Evolutionary conservation across 2,113 vertebrate genomes (phyloP), one percentile per base, ranked within the genome.

Genomic region (Rhinopomastus cyanomelas): DNA sequence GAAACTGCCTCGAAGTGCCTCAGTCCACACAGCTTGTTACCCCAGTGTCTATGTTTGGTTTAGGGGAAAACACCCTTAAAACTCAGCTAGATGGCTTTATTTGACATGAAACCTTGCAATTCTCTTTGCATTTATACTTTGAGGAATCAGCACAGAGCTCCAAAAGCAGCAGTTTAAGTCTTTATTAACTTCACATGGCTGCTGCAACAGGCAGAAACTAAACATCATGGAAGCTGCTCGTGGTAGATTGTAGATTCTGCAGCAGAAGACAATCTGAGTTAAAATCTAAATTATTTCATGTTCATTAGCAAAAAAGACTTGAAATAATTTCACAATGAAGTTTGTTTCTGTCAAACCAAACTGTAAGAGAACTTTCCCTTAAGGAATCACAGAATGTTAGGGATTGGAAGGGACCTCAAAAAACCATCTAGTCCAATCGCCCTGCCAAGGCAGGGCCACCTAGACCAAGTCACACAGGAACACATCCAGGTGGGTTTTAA

Each of bases 281-380:
- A 13, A 30, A 78, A 16, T 3, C 3, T 5, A 4, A 1, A 49
- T 42, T 0, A 1, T 6, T 56, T 14, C 0, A 6, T 6, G 37
- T 16, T 14, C 1, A 15, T 34, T 36, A 17, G 26, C 6, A 81
- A 72, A 55, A 56, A 15, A 11, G 25, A 0, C 16, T 36, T 59
- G 4, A 8, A 55, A 12, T 21, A 5, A 5, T 42, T 56, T 27
- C 3, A 1, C 4, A 36, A 9, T 0, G 8, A 2, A 20, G 39
- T 0, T 0, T 9, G 2, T 16, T 60, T 2, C 1, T 68, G 34
- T 16, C 2, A 27, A 59, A 2, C 0, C 25, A 48, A 49, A 0
- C 2, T 19, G 4, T 10, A 6, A 11, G 1, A 23, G 2, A 55
- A 3, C 4, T 12, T 16, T 19, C 15, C 8, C 16, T n/a, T n/a